These are phyloP conservation scores for Phalacrocorax brasilianus DNA, from an alignment of 2,113 vertebrate species.

Conservation along the genomic window DNA sequence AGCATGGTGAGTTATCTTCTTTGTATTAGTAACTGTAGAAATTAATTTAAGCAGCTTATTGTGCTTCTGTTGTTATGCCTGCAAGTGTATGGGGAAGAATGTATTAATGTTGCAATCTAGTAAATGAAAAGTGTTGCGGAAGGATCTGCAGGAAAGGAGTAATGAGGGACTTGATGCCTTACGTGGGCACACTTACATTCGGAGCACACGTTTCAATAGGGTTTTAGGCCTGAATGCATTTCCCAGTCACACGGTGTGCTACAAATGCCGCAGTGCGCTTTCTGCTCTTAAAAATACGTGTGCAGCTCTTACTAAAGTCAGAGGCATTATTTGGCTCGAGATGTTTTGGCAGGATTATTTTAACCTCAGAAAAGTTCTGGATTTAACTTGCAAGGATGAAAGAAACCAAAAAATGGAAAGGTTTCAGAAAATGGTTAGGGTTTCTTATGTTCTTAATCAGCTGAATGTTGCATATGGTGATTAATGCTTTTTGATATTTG, in stretches of 20 bases:
- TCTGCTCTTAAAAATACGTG: neutral
- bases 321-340: neutral
- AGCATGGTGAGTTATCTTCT: neutral
- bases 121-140: neutral
- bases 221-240: neutral
- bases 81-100: neutral
- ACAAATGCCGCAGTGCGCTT: neutral
- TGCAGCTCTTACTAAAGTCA: neutral
- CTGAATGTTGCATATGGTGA: neutral
- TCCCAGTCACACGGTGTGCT: neutral
- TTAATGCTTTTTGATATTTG: neutral
- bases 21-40: neutral
- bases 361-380: neutral
- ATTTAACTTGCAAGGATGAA: neutral
- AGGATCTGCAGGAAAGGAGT: neutral
- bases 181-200: neutral
- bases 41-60: neutral
- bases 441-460: neutral
- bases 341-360: neutral
- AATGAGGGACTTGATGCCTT: neutral
- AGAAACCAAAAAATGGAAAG: neutral
- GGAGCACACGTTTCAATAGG: rapidly evolving
- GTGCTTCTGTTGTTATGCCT: neutral
- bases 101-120: neutral
- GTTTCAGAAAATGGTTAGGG: neutral